Percentiles rank a stretch among this genome's conserved stretches.
Evolutionary conservation across 2,797 vertebrate species (phyloP).

Genomic region (Pipistrellus pygmaeus): DNA sequence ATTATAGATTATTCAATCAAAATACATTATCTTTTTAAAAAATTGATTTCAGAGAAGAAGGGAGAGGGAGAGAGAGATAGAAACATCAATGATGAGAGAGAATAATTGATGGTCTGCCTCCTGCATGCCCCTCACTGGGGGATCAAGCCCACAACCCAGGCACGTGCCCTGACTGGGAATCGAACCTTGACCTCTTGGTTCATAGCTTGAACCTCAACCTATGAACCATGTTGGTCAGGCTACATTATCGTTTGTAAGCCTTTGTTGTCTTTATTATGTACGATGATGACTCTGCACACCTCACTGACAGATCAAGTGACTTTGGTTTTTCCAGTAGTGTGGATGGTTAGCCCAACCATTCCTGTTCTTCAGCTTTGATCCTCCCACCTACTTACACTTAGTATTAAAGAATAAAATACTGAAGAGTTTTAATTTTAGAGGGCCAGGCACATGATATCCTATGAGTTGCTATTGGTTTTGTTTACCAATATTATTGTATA

Average conservation of each 20-base stretch:
- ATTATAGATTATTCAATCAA: not conserved
- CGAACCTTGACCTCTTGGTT: no score
- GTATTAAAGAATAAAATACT: slow-evolving; percentile 36
- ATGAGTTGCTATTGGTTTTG: slow-evolving; percentile 21
- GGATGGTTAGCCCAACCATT: not conserved
- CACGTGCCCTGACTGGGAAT: no score
- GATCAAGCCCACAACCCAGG: no score
- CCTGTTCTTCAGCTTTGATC: slow-evolving; percentile 21
- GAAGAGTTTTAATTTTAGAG: not conserved
- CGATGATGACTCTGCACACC: not conserved
- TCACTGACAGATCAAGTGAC: not conserved
- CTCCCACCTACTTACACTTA: not conserved
- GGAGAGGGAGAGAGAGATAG: no score
- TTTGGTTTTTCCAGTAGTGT: not conserved
- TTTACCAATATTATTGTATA: slow-evolving; percentile 12
- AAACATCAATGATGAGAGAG: no score
- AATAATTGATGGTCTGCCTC: no score
- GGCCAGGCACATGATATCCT: not conserved
- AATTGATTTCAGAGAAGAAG: no score
- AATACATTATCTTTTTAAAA: not conserved
- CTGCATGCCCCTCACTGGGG: no score
- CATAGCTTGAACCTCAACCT: no score
- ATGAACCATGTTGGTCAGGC: no score
- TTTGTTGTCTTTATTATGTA: not conserved
- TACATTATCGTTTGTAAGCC: not conserved